Base-by-base conservation (phyloP, 2,113 vertebrate genomes). In the Otolemur garnettii region DNA sequence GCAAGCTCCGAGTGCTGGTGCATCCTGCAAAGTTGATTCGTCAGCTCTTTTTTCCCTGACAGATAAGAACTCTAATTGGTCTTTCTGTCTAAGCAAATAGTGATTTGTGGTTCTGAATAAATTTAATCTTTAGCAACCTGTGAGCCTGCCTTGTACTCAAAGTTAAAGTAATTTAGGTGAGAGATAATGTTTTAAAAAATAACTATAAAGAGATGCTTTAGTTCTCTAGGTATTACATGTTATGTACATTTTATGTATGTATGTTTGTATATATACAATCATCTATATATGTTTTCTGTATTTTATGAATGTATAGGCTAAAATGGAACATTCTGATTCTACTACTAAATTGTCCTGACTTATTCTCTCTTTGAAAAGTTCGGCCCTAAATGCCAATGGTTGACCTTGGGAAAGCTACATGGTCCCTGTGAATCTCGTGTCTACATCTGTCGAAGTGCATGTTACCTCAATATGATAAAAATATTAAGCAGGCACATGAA, bases 71-170 rank as follows among this genome's bases (percentile, higher is more conserved):
- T n/a, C 45, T 91, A 94, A 84, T 87, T 95, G 50, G 42, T 62
- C 69, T 86, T 57, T 69, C 66, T 82, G 22, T 75, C 53, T 84
- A 83, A 94, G 66, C n/a, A 94, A 87, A 90, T 28, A 55, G 66
- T 90, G 68, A 78, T 59, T 72, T 72, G 28, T 74, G 8, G 4
- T 78, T 90, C 81, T 75, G 35, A 94, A 79, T 87, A 87, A 38
- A 57, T 89, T 91, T 82, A 92, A 85, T 84, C 87, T 95, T 93
- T 80, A 87, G 74, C 64, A 92, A 85, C 57, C 18, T 2, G 10
- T 62, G 13, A 60, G 55, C 8, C 1, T 87, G 60, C 8, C 1
- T 87, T 77, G 21, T n/a, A 68, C 38, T 93, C 19, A 59, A 90
- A 85, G 7, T 71, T 78, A 68, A 88, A 88, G 77, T 62, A 89